Base-by-base conservation (phyloP, 1,140 invertebrate genomes). In the Choristoneura fumiferana region DNA sequence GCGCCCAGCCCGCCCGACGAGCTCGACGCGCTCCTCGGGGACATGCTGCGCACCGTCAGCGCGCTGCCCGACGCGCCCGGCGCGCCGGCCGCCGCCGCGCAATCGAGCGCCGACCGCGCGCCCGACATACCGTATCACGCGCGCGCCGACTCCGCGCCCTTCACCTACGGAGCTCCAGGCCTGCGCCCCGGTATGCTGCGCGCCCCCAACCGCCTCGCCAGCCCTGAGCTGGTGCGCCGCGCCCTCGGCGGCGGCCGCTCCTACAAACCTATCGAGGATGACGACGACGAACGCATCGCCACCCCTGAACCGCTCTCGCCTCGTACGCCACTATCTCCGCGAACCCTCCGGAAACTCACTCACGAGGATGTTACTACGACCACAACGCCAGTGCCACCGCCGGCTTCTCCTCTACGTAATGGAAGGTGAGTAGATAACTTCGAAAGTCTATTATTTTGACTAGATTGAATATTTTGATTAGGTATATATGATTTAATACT, bases 11-110 rank as follows among this genome's bases (percentile, higher is more conserved):
- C 87, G 60, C 81, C 82, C 36, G 82, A 86, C 67, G 81, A 85
- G 78, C 79, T 84, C 43, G 81, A 81, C 80, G 86, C 82, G 71
- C 90, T 96, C 57, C 91, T 96, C 52, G 92, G 93, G 70, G 95
- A 95, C 78, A 95, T 96, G 94, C 91, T 96, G 89, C 91, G 94
- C 55, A 95, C 95, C 29, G 94, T 96, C 65, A 94, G 95, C 90
- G 94, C 93, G 76, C 93, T 94, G 75, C 93, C 93, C 54, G 93
- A 94, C 90, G 93, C 93, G 73, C 81, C 82, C 9, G 40, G 17
- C 15, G 15, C 40, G 40, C 38, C 14, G 38, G 65, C 93, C 94
- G 67, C 92, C 92, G 49, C 71, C 69, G 67, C 74, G 67, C 80
- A 87, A 69, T 85, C 83, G 69, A 65, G 69, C 63, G 68, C 78